Percentiles rank a stretch among this genome's conserved stretches.
These are phyloP conservation scores for Ips typographus DNA, from an alignment of 1,140 invertebrate genomes.

Conservation along the genomic window DNA sequence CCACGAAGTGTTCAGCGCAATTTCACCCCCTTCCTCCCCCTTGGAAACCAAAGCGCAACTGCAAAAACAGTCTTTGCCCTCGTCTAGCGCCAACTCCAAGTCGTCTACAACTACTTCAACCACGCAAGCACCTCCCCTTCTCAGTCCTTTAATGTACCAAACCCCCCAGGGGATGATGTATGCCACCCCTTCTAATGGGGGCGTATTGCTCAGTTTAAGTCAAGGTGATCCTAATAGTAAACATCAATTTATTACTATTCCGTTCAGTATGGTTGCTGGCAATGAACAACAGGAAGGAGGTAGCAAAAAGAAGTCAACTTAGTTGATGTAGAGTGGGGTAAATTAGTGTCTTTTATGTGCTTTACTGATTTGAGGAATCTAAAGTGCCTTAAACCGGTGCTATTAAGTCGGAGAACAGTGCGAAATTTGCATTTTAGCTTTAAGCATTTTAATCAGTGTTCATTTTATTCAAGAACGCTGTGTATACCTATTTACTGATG, in stretches of 20 bases:
- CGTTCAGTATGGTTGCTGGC: slow-evolving; percentile 58
- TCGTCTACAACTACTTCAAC: slow-evolving; percentile 25
- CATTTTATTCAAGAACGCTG: too few species aligned
- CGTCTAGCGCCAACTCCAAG: slow-evolving; percentile 18
- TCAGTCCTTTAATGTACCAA: slow-evolving; percentile 50
- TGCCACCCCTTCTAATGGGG: slow-evolving; percentile 48
- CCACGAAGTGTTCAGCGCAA: slow-evolving; percentile 33
- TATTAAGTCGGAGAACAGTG: too few species aligned
- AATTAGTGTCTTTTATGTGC: too few species aligned
- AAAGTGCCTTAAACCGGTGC: too few species aligned
- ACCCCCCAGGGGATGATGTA: slow-evolving; percentile 52
- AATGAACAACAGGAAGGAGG: slow-evolving; percentile 53
- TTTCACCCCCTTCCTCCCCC: slow-evolving; percentile 35
- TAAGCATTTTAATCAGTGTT: too few species aligned
- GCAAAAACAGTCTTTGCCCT: slow-evolving; percentile 27
- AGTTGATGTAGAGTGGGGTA: neutral
- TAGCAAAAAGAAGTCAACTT: slow-evolving; percentile 36
- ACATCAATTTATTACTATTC: slow-evolving; percentile 63
- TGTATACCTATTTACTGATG: too few species aligned
- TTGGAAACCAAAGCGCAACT: slow-evolving; percentile 9
- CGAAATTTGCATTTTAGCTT: too few species aligned
- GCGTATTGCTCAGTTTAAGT: slow-evolving; percentile 50
- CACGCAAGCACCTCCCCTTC: slow-evolving; percentile 30
- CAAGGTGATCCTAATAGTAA: slow-evolving; percentile 46
- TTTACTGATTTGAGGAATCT: too few species aligned